Conservation (phyloP, 2,113 vertebrate species). For the Willisornis vidua region DNA sequence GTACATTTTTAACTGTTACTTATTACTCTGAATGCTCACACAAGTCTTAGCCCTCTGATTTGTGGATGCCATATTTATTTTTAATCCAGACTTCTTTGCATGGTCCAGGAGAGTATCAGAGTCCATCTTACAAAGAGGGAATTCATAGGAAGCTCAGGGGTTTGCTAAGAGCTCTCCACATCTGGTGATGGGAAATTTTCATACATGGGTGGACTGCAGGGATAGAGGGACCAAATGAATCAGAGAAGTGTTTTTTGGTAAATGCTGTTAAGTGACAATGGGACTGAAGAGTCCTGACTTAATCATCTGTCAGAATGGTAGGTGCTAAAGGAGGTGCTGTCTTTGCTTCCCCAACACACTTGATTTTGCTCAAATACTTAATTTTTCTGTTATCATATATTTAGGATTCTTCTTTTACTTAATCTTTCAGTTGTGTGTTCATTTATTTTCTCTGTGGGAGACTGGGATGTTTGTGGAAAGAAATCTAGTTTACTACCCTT, state of each 20-base stretch:
- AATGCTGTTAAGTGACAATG: not conserved
- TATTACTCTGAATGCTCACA: not conserved
- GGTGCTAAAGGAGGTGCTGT: accelerated
- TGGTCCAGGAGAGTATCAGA: not conserved
- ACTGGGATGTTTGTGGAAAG: not conserved
- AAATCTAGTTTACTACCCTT: not conserved
- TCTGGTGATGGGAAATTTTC: not conserved
- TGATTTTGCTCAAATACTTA: not conserved
- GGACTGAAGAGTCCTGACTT: not conserved
- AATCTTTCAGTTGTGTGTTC: not conserved
- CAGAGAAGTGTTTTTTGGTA: not conserved
- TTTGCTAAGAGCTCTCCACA: not conserved
- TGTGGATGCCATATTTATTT: not conserved
- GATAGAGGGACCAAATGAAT: not conserved
- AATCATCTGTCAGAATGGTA: not conserved
- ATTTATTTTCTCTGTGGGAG: not conserved
- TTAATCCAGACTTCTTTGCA: not conserved
- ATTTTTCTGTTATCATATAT: not conserved
- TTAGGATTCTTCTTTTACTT: not conserved
- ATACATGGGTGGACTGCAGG: not conserved
- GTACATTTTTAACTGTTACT: not conserved
- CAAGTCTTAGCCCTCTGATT: not conserved
- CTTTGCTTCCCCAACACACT: not conserved
- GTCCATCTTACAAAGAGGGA: not conserved
- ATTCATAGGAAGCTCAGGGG: not conserved